phyloP scores from a whole-genome alignment of 2,888 invertebrate species.

The Meiosimyza decipiens region DNA sequence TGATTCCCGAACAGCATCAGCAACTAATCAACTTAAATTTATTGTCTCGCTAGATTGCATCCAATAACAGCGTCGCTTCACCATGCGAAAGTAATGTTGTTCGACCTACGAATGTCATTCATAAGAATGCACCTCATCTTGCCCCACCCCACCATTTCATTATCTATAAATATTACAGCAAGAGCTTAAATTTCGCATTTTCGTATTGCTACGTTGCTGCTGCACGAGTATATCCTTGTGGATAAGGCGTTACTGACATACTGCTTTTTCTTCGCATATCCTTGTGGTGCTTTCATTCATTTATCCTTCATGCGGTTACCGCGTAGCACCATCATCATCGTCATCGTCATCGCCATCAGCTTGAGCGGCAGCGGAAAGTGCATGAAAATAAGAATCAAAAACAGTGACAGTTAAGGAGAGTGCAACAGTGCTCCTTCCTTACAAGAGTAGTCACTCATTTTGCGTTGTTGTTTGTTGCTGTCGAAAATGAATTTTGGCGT shows the following conservation, averaged over 20 bases:
- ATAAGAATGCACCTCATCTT: background rate
- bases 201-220: slow-evolving; percentile 4
- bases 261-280: slow-evolving; percentile 8
- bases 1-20: background rate
- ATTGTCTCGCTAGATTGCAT: slow-evolving; percentile 38
- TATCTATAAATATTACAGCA: background rate
- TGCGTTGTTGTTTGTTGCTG: slow-evolving; percentile 7
- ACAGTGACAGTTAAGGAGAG: background rate
- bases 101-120: slow-evolving; percentile 26
- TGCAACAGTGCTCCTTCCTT: too few relatives aligned
- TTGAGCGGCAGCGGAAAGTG: background rate
- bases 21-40: slow-evolving; percentile 37
- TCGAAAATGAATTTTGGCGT: slow-evolving; percentile 25
- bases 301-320: slow-evolving; percentile 33
- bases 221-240: slow-evolving; percentile 5
- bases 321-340: slow-evolving; percentile 8
- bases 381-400: slow-evolving; percentile 6
- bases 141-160: background rate
- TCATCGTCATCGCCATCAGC: background rate
- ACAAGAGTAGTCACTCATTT: too few relatives aligned
- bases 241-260: slow-evolving; percentile 2
- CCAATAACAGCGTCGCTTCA: slow-evolving; percentile 28
- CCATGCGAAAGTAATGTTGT: slow-evolving; percentile 8
- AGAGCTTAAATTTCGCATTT: slow-evolving; percentile 20
- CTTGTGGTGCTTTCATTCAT: slow-evolving; percentile 30